Base-by-base conservation (phyloP, 2,113 vertebrate species). In the Apodemus speciosus region DNA sequence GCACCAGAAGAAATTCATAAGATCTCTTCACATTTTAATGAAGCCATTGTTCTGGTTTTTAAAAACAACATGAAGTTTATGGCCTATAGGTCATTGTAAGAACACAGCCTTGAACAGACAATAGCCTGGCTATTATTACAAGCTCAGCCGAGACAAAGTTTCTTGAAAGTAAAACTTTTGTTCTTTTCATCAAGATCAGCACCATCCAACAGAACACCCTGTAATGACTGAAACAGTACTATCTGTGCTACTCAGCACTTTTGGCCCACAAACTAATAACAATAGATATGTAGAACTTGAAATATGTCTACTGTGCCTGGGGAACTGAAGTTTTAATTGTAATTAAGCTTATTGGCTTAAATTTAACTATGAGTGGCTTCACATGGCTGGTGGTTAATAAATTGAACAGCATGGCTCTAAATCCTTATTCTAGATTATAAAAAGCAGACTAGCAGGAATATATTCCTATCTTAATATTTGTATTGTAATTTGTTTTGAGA, bases 331-430 rank as follows among this genome's bases (percentile, higher is more conserved):
- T 79, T 91, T 93, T 71, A 69, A 69, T 40, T 94, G 18, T 14
- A 71, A 64, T 96, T 80, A 68, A 77, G 66, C 73, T 79, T 91
- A 90, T 89, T 49, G 53, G 58, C 72, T 89, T 86, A 86, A 88
- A 90, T 88, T 73, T 71, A 69, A 85, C 83, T 89, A 6, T 79
- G 89, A 62, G 40, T 75, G 60, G 53, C 53, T 21, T 94, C 38
- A 46, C 49, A 25, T 66, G 23, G 27, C 69, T 91, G 76, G 49
- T 83, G 56, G 46, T 69, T 86, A 79, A 13, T 73, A 14, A 79
- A 79, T 27, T 88, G 51, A 86, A 69, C 16, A 80, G 49, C 14
- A 64, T 30, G 25, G 23, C 49, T 88, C 38, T 66, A 88, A 71
- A 88, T 75, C 30, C 3, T 90, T 90, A 86, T 32, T 53, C 14